Conservation (phyloP, 2,888 invertebrate genomes). For the Torymus tubicola region DNA sequence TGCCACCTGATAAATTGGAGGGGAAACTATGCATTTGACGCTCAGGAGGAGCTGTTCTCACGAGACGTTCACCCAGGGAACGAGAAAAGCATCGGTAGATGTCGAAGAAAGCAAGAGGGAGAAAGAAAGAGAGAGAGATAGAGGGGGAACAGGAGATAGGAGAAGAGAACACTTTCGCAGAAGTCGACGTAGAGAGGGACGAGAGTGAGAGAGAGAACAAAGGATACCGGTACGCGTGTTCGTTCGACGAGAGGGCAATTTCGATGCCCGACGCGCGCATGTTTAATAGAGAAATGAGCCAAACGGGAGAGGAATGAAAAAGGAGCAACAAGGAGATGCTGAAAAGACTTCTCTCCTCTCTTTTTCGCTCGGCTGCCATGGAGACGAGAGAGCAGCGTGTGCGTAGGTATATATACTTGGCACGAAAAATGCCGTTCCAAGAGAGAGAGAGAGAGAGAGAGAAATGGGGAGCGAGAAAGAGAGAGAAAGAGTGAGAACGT, state of each 20-base stretch:
- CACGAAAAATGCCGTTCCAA: too few relatives aligned
- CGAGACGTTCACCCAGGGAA: constrained; percentile 17
- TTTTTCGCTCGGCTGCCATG: too few relatives aligned
- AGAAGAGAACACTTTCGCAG: constrained; percentile 8
- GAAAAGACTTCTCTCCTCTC: too few relatives aligned
- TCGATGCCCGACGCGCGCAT: constrained; percentile 1
- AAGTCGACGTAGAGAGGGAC: not conserved
- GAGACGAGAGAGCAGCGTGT: too few relatives aligned
- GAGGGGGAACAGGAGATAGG: not conserved
- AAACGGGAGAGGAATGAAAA: not conserved
- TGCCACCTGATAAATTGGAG: too few relatives aligned
- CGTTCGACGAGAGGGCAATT: too few relatives aligned
- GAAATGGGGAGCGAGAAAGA: too few relatives aligned
- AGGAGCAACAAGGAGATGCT: not conserved
- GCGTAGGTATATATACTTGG: too few relatives aligned
- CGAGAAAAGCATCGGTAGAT: constrained; percentile 7
- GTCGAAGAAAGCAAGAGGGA: constrained; percentile 20
- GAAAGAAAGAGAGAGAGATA: not conserved
- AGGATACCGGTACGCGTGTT: not conserved
- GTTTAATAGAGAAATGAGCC: constrained; percentile 25
- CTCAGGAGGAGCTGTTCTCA: constrained; percentile 7
- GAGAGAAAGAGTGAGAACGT: too few relatives aligned
- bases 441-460: too few relatives aligned
- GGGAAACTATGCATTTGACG: too few relatives aligned
- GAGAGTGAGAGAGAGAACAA: constrained; percentile 14